Percentiles rank a stretch among this genome's conserved stretches.
phyloP scores from a whole-genome alignment of 2,888 invertebrate species.

The Aspidapion aeneum region DNA sequence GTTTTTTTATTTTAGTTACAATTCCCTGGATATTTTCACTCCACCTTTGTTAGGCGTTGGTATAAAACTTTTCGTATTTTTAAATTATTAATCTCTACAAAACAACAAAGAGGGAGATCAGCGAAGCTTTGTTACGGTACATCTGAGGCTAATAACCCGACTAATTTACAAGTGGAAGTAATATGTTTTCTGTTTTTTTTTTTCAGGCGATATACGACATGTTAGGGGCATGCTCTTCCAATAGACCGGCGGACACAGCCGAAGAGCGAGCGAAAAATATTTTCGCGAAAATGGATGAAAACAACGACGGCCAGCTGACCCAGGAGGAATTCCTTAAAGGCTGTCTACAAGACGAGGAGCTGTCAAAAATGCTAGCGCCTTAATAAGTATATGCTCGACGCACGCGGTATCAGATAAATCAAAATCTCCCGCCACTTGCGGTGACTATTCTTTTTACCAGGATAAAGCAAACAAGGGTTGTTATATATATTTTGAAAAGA shows the following conservation, averaged over 20 bases:
- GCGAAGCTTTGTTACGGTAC: too few relatives aligned
- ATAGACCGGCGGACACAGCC: constrained; percentile 92
- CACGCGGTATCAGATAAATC: neutral
- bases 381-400: constrained; percentile 49
- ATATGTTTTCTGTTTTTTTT: constrained; percentile 9
- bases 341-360: constrained; percentile 93
- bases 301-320: constrained; percentile 97
- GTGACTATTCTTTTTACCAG: neutral
- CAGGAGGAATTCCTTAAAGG: constrained; percentile 98
- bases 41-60: too few relatives aligned
- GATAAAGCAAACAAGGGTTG: too few relatives aligned
- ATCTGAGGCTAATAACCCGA: too few relatives aligned
- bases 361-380: constrained; percentile 92
- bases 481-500: too few relatives aligned
- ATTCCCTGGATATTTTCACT: too few relatives aligned
- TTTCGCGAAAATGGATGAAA: constrained; percentile 99
- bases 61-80: too few relatives aligned
- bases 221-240: constrained; percentile 96
- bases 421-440: neutral
- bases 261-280: constrained; percentile 98
- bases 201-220: constrained; percentile 98
- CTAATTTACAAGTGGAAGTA: too few relatives aligned
- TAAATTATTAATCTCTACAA: too few relatives aligned
- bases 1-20: too few relatives aligned
- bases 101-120: too few relatives aligned